These are phyloP conservation scores for Aplidium turbinatum DNA, from an alignment of 23 tunicate genomes.

Conservation along the genomic window DNA sequence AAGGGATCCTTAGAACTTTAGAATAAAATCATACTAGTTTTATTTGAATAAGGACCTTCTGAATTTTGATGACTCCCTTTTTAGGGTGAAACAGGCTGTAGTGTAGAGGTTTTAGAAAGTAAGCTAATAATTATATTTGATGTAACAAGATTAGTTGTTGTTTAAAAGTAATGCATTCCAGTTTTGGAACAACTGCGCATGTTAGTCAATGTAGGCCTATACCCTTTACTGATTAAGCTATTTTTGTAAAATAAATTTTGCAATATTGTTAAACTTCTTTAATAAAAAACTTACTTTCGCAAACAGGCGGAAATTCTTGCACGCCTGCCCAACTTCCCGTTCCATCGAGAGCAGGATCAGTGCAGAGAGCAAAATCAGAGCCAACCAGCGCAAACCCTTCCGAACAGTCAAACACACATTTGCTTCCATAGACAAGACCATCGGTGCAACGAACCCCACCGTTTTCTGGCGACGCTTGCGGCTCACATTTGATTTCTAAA, in stretches of 20 bases:
- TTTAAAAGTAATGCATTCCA: too few species aligned
- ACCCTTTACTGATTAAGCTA: background rate
- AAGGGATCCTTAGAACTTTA: too few species aligned
- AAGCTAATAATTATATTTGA: too few species aligned
- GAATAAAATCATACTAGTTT: too few species aligned
- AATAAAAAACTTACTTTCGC: too few species aligned
- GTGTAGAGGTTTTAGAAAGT: too few species aligned
- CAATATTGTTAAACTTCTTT: background rate
- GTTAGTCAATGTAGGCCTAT: too few species aligned
- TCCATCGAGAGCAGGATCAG: slow-evolving; percentile 12
- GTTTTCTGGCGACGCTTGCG: slow-evolving; percentile 38
- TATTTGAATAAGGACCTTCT: too few species aligned
- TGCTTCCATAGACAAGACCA: slow-evolving; percentile 40
- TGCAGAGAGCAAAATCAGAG: slow-evolving; percentile 11
- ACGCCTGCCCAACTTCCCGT: background rate
- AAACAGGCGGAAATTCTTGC: background rate
- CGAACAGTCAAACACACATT: slow-evolving; percentile 44
- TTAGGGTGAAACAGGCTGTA: too few species aligned
- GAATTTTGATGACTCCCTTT: too few species aligned
- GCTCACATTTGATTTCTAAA: slow-evolving; percentile 39
- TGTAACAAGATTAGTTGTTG: too few species aligned
- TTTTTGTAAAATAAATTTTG: background rate
- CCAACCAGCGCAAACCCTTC: slow-evolving; percentile 42
- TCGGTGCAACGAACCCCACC: slow-evolving; percentile 43
- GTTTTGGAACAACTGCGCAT: too few species aligned